These are phyloP conservation scores for Baryphthengus martii DNA, from an alignment of 2,113 vertebrate species.

Conservation along the genomic window DNA sequence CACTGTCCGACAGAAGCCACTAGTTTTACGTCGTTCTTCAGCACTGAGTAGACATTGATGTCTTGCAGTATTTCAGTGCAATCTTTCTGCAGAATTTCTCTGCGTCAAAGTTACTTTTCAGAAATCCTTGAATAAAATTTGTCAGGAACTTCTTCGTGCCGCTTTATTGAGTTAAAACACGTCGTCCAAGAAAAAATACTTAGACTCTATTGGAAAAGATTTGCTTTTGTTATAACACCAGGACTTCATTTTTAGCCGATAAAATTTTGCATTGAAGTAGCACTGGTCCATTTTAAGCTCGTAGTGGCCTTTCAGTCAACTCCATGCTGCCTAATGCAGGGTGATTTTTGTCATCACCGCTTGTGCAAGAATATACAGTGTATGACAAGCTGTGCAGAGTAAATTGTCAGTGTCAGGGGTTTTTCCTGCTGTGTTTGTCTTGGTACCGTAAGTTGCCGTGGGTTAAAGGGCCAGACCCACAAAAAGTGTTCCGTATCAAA, in stretches of 20 bases:
- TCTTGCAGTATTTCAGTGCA: not conserved
- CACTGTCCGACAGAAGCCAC: not conserved
- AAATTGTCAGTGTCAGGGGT: not conserved
- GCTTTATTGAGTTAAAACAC: not conserved
- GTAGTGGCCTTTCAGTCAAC: not conserved
- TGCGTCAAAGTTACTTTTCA: not conserved
- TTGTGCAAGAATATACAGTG: not conserved
- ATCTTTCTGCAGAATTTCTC: not conserved
- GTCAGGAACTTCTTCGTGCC: not conserved
- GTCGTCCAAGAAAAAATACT: not conserved
- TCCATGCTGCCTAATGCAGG: not conserved
- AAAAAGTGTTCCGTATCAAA: not conserved
- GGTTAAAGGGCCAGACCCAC: not conserved
- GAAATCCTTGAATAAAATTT: not conserved
- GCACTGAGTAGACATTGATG: not conserved
- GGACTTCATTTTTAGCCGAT: not conserved
- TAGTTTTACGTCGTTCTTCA: not conserved
- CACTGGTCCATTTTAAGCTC: not conserved
- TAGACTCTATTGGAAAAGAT: not conserved
- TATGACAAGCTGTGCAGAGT: not conserved
- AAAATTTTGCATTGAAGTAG: not conserved
- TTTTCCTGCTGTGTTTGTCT: not conserved
- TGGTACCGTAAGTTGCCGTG: not conserved
- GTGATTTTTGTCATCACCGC: not conserved
- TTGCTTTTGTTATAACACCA: not conserved